Evolutionary conservation across 2,113 vertebrate species (phyloP), one percentile per base, ranked within the genome.

Genomic region (Hemiscyllium ocellatum): DNA sequence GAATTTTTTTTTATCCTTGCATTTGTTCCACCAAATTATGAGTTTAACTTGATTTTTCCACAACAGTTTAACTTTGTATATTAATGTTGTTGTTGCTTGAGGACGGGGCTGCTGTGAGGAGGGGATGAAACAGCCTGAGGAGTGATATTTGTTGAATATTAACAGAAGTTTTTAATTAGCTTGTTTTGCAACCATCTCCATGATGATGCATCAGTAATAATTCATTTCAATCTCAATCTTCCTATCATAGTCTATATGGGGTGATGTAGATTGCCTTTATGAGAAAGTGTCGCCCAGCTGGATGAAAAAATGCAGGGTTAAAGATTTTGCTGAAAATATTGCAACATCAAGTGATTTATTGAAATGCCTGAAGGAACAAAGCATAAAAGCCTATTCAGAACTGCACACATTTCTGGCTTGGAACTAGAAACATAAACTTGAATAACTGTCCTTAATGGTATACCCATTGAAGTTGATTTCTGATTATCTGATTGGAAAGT

Each of bases 1-100:
- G 96, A 95, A 80, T 61, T 95, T 95, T 96, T 86, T 22, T 50
- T 95, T 96, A 95, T 68, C 80, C 72, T 56, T 94, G 65, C 29
- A 20, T 94, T 94, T 94, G 95, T 96, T 96, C 96, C 78, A 33
- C 80, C 94, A 96, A 96, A 96, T 96, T 56, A 37, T 97, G 50
- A 95, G 96, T 86, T 96, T 95, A 96, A 56, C 72, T 24, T 72
- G 22, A n/a, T 95, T 68, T 95, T 70, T 68, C 37, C 70, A 24
- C 50, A 95, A 6, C 68, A 47, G 7, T 50, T 95, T 89, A 72
- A 72, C 93, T 95, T 94, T 47, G 42, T 95, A 6, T 68, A 42
- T 66, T 24, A 42, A 22, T 68, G 0, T n/a, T 22, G 65, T 42
- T 66, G 42, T 72, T 70, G 42, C 65, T 37, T 68, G 33, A 2